Base-by-base conservation (phyloP, 1,140 invertebrate genomes). In the Triops cancriformis region DNA sequence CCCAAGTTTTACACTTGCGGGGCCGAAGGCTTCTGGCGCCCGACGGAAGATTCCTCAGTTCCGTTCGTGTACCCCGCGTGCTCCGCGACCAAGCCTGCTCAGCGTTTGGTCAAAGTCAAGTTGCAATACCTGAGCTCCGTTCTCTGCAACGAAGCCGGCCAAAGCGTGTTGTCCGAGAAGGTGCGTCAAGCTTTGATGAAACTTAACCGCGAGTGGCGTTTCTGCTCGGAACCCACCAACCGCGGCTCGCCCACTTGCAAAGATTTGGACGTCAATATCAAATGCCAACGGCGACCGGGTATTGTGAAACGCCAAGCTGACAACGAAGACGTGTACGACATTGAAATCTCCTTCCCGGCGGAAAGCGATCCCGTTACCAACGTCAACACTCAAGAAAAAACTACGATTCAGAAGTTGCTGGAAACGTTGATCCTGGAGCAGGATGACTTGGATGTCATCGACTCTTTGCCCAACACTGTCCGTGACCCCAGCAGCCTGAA, bases 1-100 rank as follows among this genome's bases (percentile, higher is more conserved):
- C 94, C 96, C 0, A 93, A 94, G 80, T 98, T 98, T 86, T 98
- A 97, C 82, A 96, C 95, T 7, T 98, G 96, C 83, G 96, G 95
- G 18, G 94, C 94, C 76, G 96, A 98, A 89, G 96, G 96, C 45
- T 96, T 96, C 84, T 98, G 96, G 96, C 87, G 94, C 80, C 96
- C 96, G 27, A 95, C 93, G 1, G 87, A 85, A 27, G 89, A 94
- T 82, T 93, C 94, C 11, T 88, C 86, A 37, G 85, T 92, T 79
- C 93, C 93, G 14, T 84, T 96, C 78, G 86, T 95, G 2, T 97
- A 96, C 84, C 95, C 95, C 45, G 93, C 94, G 81, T 97, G 95
- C 84, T 94, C 94, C 92, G 91, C 89, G 76, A 88, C 94, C 4
- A 91, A 92, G 80, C 88, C 93, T 18, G 95, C 95, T 51, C 94